Evolutionary conservation across 2,888 invertebrate genomes (phyloP).

Genomic region (Leptura quadrifasciata): DNA sequence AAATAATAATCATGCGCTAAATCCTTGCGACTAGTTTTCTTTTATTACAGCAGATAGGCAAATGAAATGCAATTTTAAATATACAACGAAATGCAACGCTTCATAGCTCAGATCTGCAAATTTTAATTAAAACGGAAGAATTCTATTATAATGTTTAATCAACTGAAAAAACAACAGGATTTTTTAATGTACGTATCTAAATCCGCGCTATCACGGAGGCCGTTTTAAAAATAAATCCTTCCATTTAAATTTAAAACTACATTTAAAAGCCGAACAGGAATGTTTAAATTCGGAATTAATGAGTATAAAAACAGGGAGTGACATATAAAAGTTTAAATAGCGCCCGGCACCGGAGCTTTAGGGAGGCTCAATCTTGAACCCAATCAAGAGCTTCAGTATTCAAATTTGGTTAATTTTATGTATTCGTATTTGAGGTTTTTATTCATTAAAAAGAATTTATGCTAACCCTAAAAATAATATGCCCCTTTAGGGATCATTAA

Average conservation of each 20-base stretch:
- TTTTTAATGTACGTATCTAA: conserved; percentile 16
- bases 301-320: conserved; percentile 20
- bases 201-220: neutral
- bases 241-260: conserved; percentile 9
- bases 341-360: neutral
- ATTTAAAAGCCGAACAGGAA: conserved; percentile 7
- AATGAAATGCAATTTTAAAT: no score
- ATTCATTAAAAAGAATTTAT: neutral
- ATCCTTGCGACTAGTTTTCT: no score
- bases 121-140: conserved; percentile 26
- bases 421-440: neutral
- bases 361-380: neutral
- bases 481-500: neutral
- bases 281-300: conserved; percentile 23
- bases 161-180: conserved; percentile 11
- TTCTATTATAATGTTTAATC: conserved; percentile 15
- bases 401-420: neutral
- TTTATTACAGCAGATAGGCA: no score
- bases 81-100: neutral
- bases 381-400: neutral
- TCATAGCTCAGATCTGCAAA: neutral
- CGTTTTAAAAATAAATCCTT: conserved; percentile 25
- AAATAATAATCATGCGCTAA: no score
- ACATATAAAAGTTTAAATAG: conserved; percentile 7
- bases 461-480: neutral